Base-by-base conservation (phyloP, 2,797 vertebrate genomes). In the Pangasius djambal region DNA sequence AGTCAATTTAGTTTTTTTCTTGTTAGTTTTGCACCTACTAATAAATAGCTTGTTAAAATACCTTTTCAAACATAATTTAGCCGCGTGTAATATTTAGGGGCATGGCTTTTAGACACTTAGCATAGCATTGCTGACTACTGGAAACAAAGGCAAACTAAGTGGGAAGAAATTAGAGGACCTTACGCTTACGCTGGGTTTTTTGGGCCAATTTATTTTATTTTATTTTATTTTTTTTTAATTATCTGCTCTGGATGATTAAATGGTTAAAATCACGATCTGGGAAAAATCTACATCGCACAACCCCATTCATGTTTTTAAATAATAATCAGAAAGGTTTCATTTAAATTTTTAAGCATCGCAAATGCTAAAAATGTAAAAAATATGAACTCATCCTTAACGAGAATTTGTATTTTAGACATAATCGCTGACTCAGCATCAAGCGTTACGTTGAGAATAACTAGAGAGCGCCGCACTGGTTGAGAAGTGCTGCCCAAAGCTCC, bases 401-500 rank as follows among this genome's bases (percentile, higher is more conserved):
- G 44, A 15, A 28, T n/a, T 77, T 1, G 2, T 25, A 50, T 48
- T n/a, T 28, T 5, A 34, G n/a, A 34, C n/a, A 4, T 34, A 57
- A 55, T 20, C 50, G n/a, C 4, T 57, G 75, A 52, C 28, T 52
- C 28, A 10, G 48, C 22, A 22, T 28, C 40, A 48, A 1, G 25
- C 31, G 12, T 50, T 40, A 25, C 2, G 44, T 50, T 0, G 10
- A 52, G 13, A 78, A 31, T 52, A 13, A 89, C 74, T 67, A 48
- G 37, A 75, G 48, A 48, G 59, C 2, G 4, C 8, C 15, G 4
- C 59, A 5, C 18, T 9, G 37, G 37, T n/a, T 44, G 25, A 67
- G 63, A 67, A 83, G 85, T 69, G 52, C 75, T 67, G 18, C 87
- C 6, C 0, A 50, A 86, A 52, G 75, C 18, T 84, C 86, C 65